These are phyloP conservation scores for Antechinus stuartii DNA, from an alignment of 2,113 vertebrate species.

Conservation along the genomic window DNA sequence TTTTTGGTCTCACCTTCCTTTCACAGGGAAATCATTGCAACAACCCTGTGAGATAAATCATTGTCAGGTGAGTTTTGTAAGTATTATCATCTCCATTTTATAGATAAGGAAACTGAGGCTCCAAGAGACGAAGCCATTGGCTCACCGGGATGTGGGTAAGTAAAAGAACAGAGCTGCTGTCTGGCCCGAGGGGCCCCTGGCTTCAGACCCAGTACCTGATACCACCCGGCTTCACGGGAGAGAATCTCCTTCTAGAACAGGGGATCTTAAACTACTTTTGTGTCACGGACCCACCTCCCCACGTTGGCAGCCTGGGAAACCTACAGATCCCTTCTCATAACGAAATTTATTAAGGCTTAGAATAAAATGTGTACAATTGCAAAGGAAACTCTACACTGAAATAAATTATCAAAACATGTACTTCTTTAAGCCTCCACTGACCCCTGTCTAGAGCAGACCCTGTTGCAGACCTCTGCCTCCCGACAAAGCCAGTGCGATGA, in stretches of 20 bases:
- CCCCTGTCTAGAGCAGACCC: not conserved
- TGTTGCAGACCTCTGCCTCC: not conserved
- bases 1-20: not conserved
- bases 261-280: not conserved
- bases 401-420: no score
- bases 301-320: not conserved
- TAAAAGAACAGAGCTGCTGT: not conserved
- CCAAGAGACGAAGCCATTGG: not conserved
- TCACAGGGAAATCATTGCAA: not conserved
- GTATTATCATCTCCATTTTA: not conserved
- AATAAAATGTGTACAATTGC: no score
- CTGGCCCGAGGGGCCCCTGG: not conserved
- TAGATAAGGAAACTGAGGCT: not conserved
- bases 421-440: not conserved
- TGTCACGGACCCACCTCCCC: not conserved
- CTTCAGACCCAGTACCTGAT: not conserved
- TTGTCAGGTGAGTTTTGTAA: not conserved
- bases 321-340: no score
- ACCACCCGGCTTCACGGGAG: no score
- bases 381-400: no score
- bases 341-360: no score
- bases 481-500: not conserved
- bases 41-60: not conserved
- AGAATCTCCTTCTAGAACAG: not conserved
- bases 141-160: not conserved